These are phyloP conservation scores for Hippocampus zosterae DNA, from an alignment of 2,113 vertebrate species.

Conservation along the genomic window DNA sequence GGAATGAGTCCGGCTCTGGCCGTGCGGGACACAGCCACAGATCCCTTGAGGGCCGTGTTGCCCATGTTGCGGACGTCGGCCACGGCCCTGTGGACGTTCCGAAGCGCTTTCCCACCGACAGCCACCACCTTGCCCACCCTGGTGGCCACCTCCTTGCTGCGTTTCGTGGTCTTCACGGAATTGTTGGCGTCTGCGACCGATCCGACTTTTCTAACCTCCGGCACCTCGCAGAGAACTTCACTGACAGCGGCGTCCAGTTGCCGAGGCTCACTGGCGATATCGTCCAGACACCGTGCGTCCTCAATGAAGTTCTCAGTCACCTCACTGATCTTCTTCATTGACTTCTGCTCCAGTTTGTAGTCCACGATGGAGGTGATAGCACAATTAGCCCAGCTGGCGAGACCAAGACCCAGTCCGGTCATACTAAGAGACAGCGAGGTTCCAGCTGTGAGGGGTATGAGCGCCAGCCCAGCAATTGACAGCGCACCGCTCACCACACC, in stretches of 20 bases:
- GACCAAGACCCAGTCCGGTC: conserved; percentile 29
- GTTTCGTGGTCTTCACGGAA: background rate
- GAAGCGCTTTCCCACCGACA: conserved; percentile 17
- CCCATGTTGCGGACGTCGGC: conserved; percentile 42
- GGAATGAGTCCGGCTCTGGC: conserved; percentile 11
- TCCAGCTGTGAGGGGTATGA: conserved; percentile 51
- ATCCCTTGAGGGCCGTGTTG: conserved; percentile 31
- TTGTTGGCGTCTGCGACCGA: conserved; percentile 6
- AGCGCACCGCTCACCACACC: conserved; percentile 45
- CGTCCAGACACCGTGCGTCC: conserved; percentile 34
- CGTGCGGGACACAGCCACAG: conserved; percentile 14
- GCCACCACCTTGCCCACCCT: conserved; percentile 13
- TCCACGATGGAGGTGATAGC: conserved; percentile 31
- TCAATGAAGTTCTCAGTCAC: conserved; percentile 43
- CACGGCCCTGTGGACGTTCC: conserved; percentile 20
- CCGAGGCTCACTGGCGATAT: background rate
- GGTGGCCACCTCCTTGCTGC: background rate
- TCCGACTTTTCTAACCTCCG: background rate
- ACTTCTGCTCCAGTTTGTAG: conserved; percentile 26
- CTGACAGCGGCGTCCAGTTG: background rate
- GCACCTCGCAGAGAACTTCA: background rate
- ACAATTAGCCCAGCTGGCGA: conserved; percentile 42
- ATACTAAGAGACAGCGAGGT: conserved; percentile 39
- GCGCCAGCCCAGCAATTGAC: conserved; percentile 43
- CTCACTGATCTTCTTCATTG: conserved; percentile 29